Conservation (phyloP, 2,113 vertebrate species). For the Orientallactaga bullata region DNA sequence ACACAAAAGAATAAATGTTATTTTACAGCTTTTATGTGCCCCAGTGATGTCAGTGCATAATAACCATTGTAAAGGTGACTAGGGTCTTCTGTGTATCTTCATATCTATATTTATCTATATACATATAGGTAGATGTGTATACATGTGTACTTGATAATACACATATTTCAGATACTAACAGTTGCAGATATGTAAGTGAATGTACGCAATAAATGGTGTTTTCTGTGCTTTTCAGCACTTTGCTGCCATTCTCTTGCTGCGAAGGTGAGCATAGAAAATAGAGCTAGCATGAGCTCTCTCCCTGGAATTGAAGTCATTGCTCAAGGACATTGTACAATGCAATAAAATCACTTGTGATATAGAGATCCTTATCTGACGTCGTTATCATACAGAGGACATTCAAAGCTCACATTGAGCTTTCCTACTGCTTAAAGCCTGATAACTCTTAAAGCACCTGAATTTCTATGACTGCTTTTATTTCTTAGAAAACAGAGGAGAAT, state of each 20-base stretch:
- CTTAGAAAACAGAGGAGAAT: slow-evolving; percentile 22
- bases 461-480: slow-evolving; percentile 34
- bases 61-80: neutral
- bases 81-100: neutral
- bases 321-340: slow-evolving; percentile 56
- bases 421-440: neutral
- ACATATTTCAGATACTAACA: neutral
- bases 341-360: slow-evolving; percentile 1
- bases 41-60: neutral
- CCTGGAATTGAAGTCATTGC: slow-evolving; percentile 14
- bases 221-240: neutral
- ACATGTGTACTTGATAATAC: neutral
- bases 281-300: neutral
- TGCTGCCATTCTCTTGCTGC: neutral
- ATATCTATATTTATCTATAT: neutral
- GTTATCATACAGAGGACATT: slow-evolving; percentile 43
- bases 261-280: slow-evolving; percentile 9
- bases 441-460: slow-evolving; percentile 14
- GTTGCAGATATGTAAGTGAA: neutral
- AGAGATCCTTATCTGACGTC: slow-evolving; percentile 63
- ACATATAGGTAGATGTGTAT: neutral
- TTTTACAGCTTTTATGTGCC: neutral
- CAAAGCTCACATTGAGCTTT: neutral
- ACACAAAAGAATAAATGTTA: neutral
- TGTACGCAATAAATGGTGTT: neutral